Conservation (phyloP, 2,113 vertebrate genomes). For the Protobothrops flavoviridis region DNA sequence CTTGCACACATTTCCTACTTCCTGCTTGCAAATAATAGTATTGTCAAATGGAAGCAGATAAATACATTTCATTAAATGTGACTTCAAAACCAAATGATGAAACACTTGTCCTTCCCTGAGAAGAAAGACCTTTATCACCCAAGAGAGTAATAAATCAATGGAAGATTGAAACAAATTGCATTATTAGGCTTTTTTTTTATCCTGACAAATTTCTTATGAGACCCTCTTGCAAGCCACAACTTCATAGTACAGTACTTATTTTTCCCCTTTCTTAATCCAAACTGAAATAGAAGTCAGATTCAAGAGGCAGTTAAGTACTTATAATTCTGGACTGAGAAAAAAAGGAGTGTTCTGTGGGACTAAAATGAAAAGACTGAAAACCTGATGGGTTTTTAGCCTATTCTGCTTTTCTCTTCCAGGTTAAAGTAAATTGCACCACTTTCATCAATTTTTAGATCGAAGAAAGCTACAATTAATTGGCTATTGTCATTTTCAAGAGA, state of each 20-base stretch:
- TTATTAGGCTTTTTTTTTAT: not conserved
- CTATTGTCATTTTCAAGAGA: not conserved
- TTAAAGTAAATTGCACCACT: not conserved
- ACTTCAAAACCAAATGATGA: not conserved
- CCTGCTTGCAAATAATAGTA: conserved; percentile 19
- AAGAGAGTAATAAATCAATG: not conserved
- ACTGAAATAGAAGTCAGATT: conserved; percentile 30
- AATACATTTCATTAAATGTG: conserved; percentile 34
- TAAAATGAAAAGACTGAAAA: not conserved
- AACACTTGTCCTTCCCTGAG: conserved; percentile 20
- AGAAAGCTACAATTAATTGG: not conserved
- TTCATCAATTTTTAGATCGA: conserved; percentile 37
- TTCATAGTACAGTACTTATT: accelerated
- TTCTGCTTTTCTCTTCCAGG: not conserved
- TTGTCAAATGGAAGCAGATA: conserved; percentile 47
- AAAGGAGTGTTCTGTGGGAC: not conserved
- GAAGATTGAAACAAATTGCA: not conserved
- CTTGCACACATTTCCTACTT: conserved; percentile 25
- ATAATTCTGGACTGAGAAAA: conserved; percentile 20
- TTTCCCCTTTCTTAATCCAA: not conserved
- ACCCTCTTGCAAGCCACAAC: conserved; percentile 37
- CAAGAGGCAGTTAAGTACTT: not conserved
- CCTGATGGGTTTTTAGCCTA: not conserved
- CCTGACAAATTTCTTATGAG: not conserved
- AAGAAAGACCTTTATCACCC: conserved; percentile 20